phyloP scores from a whole-genome alignment of 2,113 vertebrate genomes.

The Isurus oxyrinchus region DNA sequence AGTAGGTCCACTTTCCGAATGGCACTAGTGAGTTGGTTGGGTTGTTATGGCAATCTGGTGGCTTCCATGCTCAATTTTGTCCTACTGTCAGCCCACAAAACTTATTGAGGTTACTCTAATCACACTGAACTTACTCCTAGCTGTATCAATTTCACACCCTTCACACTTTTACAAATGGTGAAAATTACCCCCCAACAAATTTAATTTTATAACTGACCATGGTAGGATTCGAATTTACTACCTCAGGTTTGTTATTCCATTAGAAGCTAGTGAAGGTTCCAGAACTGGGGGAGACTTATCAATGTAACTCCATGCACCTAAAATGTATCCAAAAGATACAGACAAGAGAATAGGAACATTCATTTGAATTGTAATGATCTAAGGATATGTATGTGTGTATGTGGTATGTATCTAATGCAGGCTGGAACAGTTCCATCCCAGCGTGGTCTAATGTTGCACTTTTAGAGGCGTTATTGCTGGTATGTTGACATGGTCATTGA shows the following conservation, averaged over 20 bases:
- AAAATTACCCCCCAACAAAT: too few species aligned
- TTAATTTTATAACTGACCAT: too few species aligned
- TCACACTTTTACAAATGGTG: too few species aligned
- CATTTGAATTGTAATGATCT: not conserved
- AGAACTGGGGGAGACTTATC: too few species aligned
- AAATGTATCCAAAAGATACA: not conserved
- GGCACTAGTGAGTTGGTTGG: not conserved
- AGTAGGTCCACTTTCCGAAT: not conserved
- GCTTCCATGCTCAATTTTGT: not conserved
- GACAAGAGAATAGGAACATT: not conserved
- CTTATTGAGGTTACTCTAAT: not conserved
- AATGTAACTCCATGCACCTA: too few species aligned
- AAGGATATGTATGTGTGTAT: too few species aligned
- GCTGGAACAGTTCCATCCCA: not conserved
- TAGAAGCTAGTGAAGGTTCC: too few species aligned
- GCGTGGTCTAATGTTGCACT: not conserved
- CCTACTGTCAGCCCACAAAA: not conserved
- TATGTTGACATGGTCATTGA: not conserved
- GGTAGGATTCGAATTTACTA: not conserved
- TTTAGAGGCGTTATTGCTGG: not conserved
- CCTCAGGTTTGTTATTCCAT: not conserved
- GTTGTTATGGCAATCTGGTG: not conserved
- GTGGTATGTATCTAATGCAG: not conserved
- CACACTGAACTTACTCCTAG: not conserved
- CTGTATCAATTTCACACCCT: not conserved